Evolutionary conservation across 1,140 invertebrate species (phyloP).

Genomic region (Helicoverpa zea): DNA sequence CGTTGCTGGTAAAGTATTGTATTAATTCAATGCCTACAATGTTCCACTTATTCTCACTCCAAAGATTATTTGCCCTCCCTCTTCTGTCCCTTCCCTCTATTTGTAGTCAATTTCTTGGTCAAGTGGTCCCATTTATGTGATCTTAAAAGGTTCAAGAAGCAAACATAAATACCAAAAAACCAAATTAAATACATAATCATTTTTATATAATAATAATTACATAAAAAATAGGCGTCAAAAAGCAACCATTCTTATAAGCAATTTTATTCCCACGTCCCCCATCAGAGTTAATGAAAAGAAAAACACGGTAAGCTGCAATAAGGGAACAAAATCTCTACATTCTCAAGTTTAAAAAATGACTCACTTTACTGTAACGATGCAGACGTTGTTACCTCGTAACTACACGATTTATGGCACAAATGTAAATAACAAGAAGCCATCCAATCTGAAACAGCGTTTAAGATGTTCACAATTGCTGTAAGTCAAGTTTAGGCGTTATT

Average conservation of each 20-base stretch:
- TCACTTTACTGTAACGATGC: conserved; percentile 35
- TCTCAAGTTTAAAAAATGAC: conserved; percentile 36
- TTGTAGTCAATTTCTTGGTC: no score
- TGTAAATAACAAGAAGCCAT: conserved; percentile 33
- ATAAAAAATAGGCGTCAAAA: neutral
- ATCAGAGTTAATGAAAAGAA: conserved; percentile 16
- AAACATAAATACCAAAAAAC: no score
- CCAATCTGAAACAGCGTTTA: conserved; percentile 28
- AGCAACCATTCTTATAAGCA: neutral
- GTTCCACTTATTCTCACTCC: no score
- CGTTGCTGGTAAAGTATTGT: no score
- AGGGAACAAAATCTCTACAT: conserved; percentile 42
- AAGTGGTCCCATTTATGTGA: no score
- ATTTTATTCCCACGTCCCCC: neutral
- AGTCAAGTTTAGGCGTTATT: conserved; percentile 28
- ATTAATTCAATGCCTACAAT: no score
- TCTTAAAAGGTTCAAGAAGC: no score
- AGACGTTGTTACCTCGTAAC: neutral
- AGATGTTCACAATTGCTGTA: conserved; percentile 39
- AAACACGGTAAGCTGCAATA: conserved; percentile 22
- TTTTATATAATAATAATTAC: neutral
- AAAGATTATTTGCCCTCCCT: no score
- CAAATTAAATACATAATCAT: no score
- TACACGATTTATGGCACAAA: conserved; percentile 15
- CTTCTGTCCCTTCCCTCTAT: no score